Base-by-base conservation (phyloP, 2,888 invertebrate genomes). In the Petrolisthes cinctipes region DNA sequence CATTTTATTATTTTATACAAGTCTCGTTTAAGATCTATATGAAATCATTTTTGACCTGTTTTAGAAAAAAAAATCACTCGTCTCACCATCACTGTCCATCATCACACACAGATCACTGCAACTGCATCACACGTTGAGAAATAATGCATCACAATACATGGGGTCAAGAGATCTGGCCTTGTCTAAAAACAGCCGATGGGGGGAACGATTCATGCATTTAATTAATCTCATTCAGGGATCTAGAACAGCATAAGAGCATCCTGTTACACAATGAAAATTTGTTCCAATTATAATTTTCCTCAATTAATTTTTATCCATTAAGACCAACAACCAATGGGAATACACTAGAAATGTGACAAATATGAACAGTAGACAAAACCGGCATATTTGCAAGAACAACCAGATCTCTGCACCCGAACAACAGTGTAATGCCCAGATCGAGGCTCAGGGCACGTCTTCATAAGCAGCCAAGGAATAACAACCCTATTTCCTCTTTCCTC, bases 21-120 rank as follows among this genome's bases (percentile, higher is more conserved):
- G 87, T 88, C 79, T 79, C 84, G 66, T 82, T 86, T 84, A 84
- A 88, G 87, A 88, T 88, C 87, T 84, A 88, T 84, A 88, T 83
- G 83, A 88, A 88, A 88, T 88, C 87, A 84, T 88, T 88, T 88
- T 88, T 88, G 87, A 88, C 87, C 87, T 88, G 87, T 88, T 88
- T 88, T 84, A 83, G 87, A 84, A 84, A 81, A 78, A 88, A 71
- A 71, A 71, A 87, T 83, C 79, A 75, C 83, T 83, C 82, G 79
- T 80, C 79, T 88, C 87, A 61, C 81, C 80, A 86, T 86, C 86
- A 88, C 87, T 88, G 79, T 88, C 87, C 87, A 75, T 88, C 87
- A 83, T 88, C 87, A 88, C 87, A 84, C 87, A 81, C 71, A 83
- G 83, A 86, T 83, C 86, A 86, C 86, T 86, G 76, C 78, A 87